A percentile compares a stretch with the other conserved stretches of the same genome.
These are phyloP conservation scores for Harpegnathos saltator DNA, from an alignment of 1,140 invertebrate species.

Conservation along the genomic window DNA sequence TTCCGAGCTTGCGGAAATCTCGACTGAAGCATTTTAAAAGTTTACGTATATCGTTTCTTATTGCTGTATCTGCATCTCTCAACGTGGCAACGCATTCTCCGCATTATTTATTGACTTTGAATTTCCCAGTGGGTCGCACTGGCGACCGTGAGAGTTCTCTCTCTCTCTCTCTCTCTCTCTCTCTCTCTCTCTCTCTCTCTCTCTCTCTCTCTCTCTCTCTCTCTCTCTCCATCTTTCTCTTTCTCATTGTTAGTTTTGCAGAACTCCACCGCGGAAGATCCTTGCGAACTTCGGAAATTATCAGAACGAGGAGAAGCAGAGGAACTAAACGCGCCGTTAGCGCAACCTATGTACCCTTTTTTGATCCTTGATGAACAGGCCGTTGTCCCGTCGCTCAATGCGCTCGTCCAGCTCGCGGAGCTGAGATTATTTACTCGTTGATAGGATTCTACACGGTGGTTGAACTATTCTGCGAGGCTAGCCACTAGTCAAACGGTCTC, in stretches of 20 bases:
- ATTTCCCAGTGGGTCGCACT: slow-evolving; percentile 11
- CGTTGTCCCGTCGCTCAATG: not conserved
- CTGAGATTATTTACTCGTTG: slow-evolving; percentile 33
- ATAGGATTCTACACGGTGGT: not conserved
- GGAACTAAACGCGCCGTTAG: slow-evolving; percentile 46
- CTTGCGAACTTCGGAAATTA: not conserved
- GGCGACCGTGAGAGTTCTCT: not conserved
- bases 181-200: no score
- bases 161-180: no score
- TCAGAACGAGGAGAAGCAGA: slow-evolving; percentile 10
- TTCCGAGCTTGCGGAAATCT: slow-evolving; percentile 41
- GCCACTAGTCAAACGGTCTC: slow-evolving; percentile 83
- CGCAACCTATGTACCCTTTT: slow-evolving; percentile 49
- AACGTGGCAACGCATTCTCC: not conserved
- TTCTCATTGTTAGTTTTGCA: no score
- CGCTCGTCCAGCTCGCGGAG: not conserved
- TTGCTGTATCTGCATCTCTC: slow-evolving; percentile 48
- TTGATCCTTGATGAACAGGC: slow-evolving; percentile 59
- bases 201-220: not conserved
- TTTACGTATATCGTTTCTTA: slow-evolving; percentile 53
- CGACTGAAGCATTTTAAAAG: not conserved
- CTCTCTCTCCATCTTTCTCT: no score
- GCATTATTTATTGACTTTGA: slow-evolving; percentile 32
- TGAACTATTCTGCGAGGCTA: slow-evolving; percentile 50
- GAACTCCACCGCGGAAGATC: slow-evolving; percentile 19